Percentiles rank a stretch among this genome's conserved stretches.
Conservation (phyloP, 2,888 invertebrate genomes). For the Philhelius pedissequus region DNA sequence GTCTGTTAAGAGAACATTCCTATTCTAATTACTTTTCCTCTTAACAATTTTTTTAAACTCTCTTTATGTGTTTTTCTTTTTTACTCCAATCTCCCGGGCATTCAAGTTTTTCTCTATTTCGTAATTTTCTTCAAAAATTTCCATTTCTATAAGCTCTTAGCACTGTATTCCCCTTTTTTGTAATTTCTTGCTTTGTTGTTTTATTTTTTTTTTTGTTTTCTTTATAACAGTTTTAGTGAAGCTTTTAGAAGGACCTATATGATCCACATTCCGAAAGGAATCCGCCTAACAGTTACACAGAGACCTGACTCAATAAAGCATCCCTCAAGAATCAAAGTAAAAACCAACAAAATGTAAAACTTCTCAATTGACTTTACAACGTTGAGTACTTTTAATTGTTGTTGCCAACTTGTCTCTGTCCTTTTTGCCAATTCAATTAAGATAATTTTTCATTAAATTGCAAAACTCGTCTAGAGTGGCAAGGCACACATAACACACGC, state of each 20-base stretch:
- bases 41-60: neutral
- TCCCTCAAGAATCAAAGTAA: neutral
- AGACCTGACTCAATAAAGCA: conserved; percentile 49
- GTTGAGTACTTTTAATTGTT: conserved; percentile 5
- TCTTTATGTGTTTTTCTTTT: neutral
- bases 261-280: conserved; percentile 5
- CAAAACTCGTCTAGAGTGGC: conserved; percentile 2
- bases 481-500: neutral
- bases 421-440: conserved; percentile 50
- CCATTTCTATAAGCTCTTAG: neutral
- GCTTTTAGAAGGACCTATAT: conserved; percentile 19
- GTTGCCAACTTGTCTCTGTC: neutral
- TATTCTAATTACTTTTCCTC: neutral
- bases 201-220: no score
- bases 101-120: neutral
- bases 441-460: conserved; percentile 36
- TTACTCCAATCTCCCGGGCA: conserved; percentile 1
- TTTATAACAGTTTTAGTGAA: conserved; percentile 8
- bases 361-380: conserved; percentile 10
- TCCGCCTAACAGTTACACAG: conserved; percentile 43
- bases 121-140: neutral
- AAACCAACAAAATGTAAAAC: neutral
- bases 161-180: neutral
- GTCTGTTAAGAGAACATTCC: neutral
- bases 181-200: neutral